These are phyloP conservation scores for Gymnodraco acuticeps DNA, from an alignment of 2,797 vertebrate species.

Conservation along the genomic window DNA sequence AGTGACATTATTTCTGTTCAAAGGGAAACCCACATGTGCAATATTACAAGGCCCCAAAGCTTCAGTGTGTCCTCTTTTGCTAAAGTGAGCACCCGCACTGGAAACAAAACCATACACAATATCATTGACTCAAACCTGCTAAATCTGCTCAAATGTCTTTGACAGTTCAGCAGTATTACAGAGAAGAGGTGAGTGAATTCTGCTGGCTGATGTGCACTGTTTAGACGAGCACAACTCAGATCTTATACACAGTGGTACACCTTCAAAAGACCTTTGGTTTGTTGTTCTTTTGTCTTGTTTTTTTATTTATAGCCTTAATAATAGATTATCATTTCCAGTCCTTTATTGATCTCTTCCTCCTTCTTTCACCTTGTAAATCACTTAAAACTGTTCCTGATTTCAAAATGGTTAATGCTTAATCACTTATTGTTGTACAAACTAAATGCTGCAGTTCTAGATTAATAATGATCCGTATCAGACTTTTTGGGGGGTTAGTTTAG, in stretches of 20 bases:
- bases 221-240: background rate
- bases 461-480: background rate
- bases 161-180: background rate
- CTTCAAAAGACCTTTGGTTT: background rate
- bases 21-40: no score
- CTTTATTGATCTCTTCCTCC: background rate
- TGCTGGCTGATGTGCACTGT: background rate
- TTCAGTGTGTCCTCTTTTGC: constrained; percentile 1
- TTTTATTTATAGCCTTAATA: background rate
- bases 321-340: no score
- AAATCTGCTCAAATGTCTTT: background rate
- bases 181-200: background rate
- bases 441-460: background rate
- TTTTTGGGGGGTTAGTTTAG: background rate
- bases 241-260: background rate
- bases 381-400: background rate
- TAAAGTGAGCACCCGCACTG: constrained; percentile 6
- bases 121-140: constrained; percentile 8
- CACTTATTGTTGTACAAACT: background rate
- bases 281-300: background rate
- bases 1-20: no score
- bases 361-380: background rate
- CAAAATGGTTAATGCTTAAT: background rate
- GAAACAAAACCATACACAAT: background rate
- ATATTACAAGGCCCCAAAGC: no score